Conservation (phyloP, 1,140 invertebrate genomes). For the Capitella teleta region DNA sequence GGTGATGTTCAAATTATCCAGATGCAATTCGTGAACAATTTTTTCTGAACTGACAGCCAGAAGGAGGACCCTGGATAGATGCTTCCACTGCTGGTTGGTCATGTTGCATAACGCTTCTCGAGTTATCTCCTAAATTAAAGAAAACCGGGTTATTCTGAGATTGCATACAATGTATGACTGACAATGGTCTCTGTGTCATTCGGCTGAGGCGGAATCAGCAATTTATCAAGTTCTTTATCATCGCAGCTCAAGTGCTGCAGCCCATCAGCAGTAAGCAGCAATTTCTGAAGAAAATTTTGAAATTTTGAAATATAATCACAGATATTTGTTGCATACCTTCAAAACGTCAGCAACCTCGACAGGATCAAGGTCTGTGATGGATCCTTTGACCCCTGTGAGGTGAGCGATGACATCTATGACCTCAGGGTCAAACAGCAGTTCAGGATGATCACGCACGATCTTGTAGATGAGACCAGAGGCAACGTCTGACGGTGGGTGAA, state of each 20-base stretch:
- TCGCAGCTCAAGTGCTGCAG: conserved; percentile 24
- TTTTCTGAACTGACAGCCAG: conserved; percentile 1
- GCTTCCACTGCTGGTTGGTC: conserved; percentile 16
- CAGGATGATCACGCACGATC: not conserved
- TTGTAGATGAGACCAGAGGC: conserved; percentile 8
- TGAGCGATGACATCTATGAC: not conserved
- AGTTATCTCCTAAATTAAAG: conserved; percentile 15
- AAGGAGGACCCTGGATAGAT: conserved; percentile 18
- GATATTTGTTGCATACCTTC: conserved; percentile 10
- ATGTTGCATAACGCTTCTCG: conserved; percentile 21
- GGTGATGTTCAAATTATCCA: conserved; percentile 28
- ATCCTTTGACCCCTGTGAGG: not conserved
- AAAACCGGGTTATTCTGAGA: not conserved
- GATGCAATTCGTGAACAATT: conserved; percentile 16
- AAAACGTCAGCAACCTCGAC: conserved; percentile 15
- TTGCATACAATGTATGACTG: conserved; percentile 1
- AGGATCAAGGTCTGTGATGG: not conserved
- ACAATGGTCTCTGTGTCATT: conserved; percentile 14
- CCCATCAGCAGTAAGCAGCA: conserved; percentile 20
- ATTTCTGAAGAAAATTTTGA: conserved; percentile 17
- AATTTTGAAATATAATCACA: not conserved
- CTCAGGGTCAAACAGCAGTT: conserved; percentile 7
- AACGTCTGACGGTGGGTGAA: not conserved
- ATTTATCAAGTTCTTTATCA: conserved; percentile 16
- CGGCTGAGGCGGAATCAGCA: conserved; percentile 14